These are phyloP conservation scores for Cyprinodon brontotheroides DNA, from an alignment of 2,113 vertebrate species.

Conservation along the genomic window DNA sequence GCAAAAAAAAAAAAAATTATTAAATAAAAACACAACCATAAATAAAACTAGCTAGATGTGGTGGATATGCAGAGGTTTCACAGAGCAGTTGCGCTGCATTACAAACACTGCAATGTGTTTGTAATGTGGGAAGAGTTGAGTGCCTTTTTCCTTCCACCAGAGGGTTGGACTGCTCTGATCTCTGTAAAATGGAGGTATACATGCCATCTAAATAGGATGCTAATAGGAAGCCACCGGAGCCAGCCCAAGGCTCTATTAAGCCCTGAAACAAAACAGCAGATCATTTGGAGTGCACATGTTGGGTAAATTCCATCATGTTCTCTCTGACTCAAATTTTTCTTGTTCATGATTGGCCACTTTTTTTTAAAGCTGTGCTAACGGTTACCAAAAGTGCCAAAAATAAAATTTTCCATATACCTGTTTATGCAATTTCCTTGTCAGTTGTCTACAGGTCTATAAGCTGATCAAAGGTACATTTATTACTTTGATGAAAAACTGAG, in stretches of 20 bases:
- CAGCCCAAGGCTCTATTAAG: neutral
- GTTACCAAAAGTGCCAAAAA: neutral
- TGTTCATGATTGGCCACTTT: neutral
- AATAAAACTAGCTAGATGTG: neutral
- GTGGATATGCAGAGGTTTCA: constrained; percentile 23
- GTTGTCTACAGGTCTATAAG: neutral
- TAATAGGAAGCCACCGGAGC: too few species aligned
- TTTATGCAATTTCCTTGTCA: neutral
- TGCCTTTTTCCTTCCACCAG: constrained; percentile 85
- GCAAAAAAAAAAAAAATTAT: too few species aligned
- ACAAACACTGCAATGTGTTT: constrained; percentile 68
- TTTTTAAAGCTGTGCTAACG: neutral
- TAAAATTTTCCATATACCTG: too few species aligned
- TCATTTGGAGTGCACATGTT: neutral
- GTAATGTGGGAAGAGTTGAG: constrained; percentile 80
- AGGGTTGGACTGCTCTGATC: constrained; percentile 77
- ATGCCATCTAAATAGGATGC: neutral
- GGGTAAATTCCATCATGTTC: too few species aligned
- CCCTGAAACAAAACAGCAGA: neutral
- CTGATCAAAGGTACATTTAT: neutral
- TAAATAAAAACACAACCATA: too few species aligned
- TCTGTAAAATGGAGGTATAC: constrained; percentile 1
- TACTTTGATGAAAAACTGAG: neutral
- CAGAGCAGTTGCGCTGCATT: constrained; percentile 74
- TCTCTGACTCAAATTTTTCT: neutral